These are phyloP conservation scores for Euphydryas editha DNA, from an alignment of 2,888 invertebrate genomes.

Conservation along the genomic window DNA sequence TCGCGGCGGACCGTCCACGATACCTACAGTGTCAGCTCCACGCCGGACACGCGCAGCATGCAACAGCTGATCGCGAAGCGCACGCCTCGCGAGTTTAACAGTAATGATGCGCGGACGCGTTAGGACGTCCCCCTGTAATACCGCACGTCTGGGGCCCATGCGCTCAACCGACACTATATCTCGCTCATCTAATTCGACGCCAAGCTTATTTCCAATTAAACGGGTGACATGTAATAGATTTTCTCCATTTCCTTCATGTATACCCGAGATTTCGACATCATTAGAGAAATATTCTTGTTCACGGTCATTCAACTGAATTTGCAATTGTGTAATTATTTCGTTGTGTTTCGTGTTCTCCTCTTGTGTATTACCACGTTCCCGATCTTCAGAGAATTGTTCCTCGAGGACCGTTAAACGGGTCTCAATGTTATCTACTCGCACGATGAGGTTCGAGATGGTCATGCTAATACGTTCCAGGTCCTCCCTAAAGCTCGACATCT, in stretches of 20 bases:
- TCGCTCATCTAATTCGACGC: conserved; percentile 4
- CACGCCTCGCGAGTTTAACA: conserved; percentile 5
- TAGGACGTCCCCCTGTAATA: background rate
- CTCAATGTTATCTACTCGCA: no score
- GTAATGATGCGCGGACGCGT: conserved; percentile 14
- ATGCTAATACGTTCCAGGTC: no score
- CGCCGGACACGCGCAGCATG: conserved; percentile 10
- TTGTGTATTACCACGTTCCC: background rate
- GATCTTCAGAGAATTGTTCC: background rate
- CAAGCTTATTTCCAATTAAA: conserved; percentile 10
- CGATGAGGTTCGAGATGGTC: no score
- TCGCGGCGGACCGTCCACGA: no score
- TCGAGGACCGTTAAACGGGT: no score
- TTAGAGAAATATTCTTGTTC: conserved; percentile 10
- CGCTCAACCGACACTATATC: conserved; percentile 19
- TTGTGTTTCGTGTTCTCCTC: no score
- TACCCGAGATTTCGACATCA: conserved; percentile 14
- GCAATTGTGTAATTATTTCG: conserved; percentile 11
- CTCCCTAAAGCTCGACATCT: no score
- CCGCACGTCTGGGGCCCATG: conserved; percentile 6
- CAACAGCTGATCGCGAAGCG: background rate
- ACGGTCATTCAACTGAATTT: conserved; percentile 3
- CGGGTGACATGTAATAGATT: background rate
- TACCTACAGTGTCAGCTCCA: no score
- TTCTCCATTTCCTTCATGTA: background rate